A percentile compares a stretch with the other conserved stretches of the same genome.
These are phyloP conservation scores for Emydoidea blandingii DNA, from an alignment of 2,797 vertebrate genomes.

Conservation along the genomic window DNA sequence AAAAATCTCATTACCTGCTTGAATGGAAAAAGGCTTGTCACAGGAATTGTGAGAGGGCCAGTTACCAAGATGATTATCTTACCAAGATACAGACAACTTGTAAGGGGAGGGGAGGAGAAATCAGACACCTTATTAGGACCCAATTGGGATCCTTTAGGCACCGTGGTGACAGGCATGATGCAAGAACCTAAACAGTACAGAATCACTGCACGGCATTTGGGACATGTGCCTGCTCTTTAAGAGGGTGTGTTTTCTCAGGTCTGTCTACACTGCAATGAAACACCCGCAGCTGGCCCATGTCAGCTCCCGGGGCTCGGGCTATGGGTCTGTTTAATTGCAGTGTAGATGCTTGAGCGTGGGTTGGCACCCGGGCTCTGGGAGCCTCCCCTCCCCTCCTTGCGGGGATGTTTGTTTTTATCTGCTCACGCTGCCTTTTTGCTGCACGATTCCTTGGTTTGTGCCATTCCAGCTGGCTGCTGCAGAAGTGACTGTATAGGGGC, in stretches of 20 bases:
- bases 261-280: not conserved
- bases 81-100: fast-evolving
- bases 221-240: not conserved
- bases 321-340: not conserved
- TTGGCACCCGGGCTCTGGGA: not conserved
- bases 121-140: not conserved
- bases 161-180: not conserved
- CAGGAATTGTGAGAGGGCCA: not conserved
- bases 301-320: not conserved
- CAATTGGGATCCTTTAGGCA: not conserved
- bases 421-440: not conserved
- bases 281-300: not conserved
- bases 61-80: fast-evolving
- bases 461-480: not conserved
- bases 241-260: not conserved
- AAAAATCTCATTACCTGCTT: not conserved
- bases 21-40: not conserved
- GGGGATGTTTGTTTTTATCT: not conserved
- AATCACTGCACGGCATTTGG: not conserved
- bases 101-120: not conserved
- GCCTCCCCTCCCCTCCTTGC: too few species aligned
- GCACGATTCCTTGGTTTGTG: not conserved
- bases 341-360: not conserved
- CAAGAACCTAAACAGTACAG: not conserved
- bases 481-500: not conserved